phyloP scores from a whole-genome alignment of 1,140 invertebrate genomes.

The Drosophila obscura region DNA sequence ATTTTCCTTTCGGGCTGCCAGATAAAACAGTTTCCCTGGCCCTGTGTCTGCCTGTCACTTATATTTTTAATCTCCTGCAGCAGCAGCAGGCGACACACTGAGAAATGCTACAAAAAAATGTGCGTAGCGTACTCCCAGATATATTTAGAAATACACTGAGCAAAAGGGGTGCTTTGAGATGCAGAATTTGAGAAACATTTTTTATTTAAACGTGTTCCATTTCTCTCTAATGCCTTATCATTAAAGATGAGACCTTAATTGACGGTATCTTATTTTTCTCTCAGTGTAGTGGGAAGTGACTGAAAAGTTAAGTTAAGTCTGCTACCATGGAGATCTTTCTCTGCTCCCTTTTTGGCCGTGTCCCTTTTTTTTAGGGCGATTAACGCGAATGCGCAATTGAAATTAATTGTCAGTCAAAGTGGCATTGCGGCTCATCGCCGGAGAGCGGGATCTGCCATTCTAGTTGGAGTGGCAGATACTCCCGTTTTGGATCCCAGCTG shows the following conservation, averaged over 20 bases:
- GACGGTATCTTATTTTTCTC: neutral
- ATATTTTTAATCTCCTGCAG: conserved; percentile 75
- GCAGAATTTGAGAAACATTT: too few species aligned
- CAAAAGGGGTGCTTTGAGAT: too few species aligned
- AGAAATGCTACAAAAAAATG: conserved; percentile 39
- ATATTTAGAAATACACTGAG: conserved; percentile 11
- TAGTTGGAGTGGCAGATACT: neutral
- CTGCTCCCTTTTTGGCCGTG: neutral
- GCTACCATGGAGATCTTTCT: conserved; percentile 24
- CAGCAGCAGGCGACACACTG: conserved; percentile 63
- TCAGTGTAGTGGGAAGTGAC: conserved; percentile 32
- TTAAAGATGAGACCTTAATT: too few species aligned
- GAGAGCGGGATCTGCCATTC: conserved; percentile 7
- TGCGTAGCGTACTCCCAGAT: conserved; percentile 9
- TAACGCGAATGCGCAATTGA: conserved; percentile 81
- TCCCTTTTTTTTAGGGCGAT: conserved; percentile 63
- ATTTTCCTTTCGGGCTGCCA: conserved; percentile 55
- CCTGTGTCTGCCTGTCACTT: conserved; percentile 61
- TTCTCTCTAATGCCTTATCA: too few species aligned
- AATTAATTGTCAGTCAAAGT: conserved; percentile 82
- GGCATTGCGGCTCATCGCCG: conserved; percentile 23
- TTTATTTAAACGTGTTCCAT: too few species aligned
- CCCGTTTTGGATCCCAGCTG: neutral
- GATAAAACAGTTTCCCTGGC: conserved; percentile 11
- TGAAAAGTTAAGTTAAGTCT: conserved; percentile 52